Conservation (phyloP, 2,888 invertebrate genomes). For the Oeneis ivallda region DNA sequence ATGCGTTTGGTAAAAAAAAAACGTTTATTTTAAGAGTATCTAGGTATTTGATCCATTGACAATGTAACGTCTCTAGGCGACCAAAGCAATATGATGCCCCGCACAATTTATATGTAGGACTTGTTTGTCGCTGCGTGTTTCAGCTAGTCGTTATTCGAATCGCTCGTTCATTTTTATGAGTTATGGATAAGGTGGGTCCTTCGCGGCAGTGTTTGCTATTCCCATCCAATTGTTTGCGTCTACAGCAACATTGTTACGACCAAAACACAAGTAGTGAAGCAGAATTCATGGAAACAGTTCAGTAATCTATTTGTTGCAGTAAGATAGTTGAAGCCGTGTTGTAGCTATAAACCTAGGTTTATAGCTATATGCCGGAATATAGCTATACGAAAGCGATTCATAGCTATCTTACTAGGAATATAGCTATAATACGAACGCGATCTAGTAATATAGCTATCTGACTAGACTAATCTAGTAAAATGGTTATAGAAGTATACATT, state of each 20-base stretch:
- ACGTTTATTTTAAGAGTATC: no score
- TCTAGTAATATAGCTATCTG: no score
- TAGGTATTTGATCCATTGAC: background rate
- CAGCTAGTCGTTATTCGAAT: conserved; percentile 61
- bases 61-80: conserved; percentile 4
- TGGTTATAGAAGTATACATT: no score
- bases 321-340: no score
- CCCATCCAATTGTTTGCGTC: conserved; percentile 59
- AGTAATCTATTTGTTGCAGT: background rate
- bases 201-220: conserved; percentile 59
- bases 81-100: conserved; percentile 31
- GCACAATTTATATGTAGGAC: conserved; percentile 42
- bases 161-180: conserved; percentile 75
- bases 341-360: no score
- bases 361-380: no score
- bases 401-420: no score
- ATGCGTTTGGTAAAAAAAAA: no score
- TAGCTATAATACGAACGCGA: no score
- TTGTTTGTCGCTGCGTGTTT: conserved; percentile 63
- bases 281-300: conserved; percentile 17
- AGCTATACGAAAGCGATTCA: no score
- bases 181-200: conserved; percentile 72
- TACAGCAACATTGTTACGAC: conserved; percentile 37
- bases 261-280: conserved; percentile 24
- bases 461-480: no score